Evolutionary conservation across 2,888 invertebrate species (phyloP).

Genomic region (Notodonta dromedarius): DNA sequence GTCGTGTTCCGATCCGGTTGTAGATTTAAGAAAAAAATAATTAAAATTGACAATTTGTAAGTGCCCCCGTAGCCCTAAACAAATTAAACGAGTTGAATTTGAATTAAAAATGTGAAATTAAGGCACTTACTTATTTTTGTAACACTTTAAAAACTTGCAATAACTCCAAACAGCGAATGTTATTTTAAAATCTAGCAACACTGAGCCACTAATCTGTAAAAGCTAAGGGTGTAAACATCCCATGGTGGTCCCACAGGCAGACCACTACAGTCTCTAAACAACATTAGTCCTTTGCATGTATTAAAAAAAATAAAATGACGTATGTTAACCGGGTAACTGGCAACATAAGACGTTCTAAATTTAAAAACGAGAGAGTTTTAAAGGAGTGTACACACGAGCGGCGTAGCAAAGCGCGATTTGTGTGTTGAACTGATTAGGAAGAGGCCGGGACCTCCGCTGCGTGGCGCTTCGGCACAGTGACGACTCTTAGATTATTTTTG

Average conservation of each 20-base stretch:
- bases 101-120: too few relatives aligned
- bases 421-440: constrained; percentile 75
- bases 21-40: too few relatives aligned
- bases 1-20: too few relatives aligned
- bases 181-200: constrained; percentile 58
- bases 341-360: constrained; percentile 47
- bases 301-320: constrained; percentile 41
- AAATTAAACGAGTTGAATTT: too few relatives aligned
- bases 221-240: constrained; percentile 69
- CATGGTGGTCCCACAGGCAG: constrained; percentile 72
- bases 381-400: constrained; percentile 68
- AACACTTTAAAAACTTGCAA: background rate
- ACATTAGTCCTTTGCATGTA: constrained; percentile 59
- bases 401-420: constrained; percentile 63
- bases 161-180: constrained; percentile 42
- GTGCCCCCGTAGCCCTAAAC: too few relatives aligned
- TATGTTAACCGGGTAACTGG: constrained; percentile 29
- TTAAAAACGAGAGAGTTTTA: constrained; percentile 47
- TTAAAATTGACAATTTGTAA: too few relatives aligned
- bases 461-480: constrained; percentile 68
- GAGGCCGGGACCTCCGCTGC: constrained; percentile 66
- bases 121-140: too few relatives aligned
- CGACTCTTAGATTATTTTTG: constrained; percentile 46
- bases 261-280: constrained; percentile 65
- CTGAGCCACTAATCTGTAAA: constrained; percentile 57